Evolutionary conservation across 2,888 invertebrate genomes (phyloP).

Genomic region (Carabus problematicus): DNA sequence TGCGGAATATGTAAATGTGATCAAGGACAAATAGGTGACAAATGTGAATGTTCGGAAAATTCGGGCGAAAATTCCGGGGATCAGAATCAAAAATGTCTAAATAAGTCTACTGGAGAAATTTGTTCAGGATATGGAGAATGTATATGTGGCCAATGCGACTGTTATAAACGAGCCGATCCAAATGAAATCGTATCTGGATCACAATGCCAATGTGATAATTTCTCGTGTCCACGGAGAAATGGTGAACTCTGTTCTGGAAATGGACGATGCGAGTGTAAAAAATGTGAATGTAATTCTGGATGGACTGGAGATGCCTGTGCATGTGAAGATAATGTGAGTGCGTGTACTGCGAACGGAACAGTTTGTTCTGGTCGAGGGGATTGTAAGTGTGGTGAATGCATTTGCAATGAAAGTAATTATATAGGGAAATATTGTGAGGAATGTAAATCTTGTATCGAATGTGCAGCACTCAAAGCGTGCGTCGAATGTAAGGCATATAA

Average conservation of each 20-base stretch:
- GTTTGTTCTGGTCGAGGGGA: slow-evolving; percentile 60
- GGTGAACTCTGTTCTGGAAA: slow-evolving; percentile 59
- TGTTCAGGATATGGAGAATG: slow-evolving; percentile 70
- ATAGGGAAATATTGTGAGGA: slow-evolving; percentile 68
- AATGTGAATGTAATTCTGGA: slow-evolving; percentile 66
- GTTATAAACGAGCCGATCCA: slow-evolving; percentile 56
- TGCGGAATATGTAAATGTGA: slow-evolving; percentile 71
- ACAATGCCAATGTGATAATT: slow-evolving; percentile 81
- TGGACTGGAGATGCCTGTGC: slow-evolving; percentile 70
- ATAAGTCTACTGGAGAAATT: background rate
- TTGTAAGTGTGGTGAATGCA: slow-evolving; percentile 72
- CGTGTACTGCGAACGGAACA: slow-evolving; percentile 57
- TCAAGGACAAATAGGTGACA: slow-evolving; percentile 59
- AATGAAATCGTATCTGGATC: slow-evolving; percentile 62
- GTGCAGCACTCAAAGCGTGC: slow-evolving; percentile 73
- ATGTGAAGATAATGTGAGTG: slow-evolving; percentile 63
- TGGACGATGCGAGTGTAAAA: slow-evolving; percentile 71
- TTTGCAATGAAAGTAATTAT: slow-evolving; percentile 51
- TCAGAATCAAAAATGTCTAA: slow-evolving; percentile 46
- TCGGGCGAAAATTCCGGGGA: slow-evolving; percentile 51
- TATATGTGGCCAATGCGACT: slow-evolving; percentile 62
- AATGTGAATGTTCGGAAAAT: slow-evolving; percentile 64
- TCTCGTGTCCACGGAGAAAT: slow-evolving; percentile 66
- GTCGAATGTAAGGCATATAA: slow-evolving; percentile 70
- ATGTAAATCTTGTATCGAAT: slow-evolving; percentile 71